A percentile compares a stretch with the other conserved stretches of the same genome.
phyloP scores from a whole-genome alignment of 2,797 vertebrate species.

The Pipistrellus kuhlii region DNA sequence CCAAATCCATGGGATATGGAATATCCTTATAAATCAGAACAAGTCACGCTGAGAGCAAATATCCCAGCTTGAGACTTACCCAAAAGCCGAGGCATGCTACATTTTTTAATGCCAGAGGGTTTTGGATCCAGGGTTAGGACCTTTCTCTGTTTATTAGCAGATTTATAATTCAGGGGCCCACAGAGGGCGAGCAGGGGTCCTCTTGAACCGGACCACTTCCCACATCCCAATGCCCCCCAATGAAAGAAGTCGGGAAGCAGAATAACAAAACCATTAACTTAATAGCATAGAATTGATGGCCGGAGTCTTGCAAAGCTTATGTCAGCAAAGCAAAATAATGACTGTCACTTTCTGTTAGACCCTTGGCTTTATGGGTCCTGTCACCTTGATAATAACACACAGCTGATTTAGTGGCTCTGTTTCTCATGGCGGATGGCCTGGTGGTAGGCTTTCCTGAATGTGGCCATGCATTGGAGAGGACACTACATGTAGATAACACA shows the following conservation, averaged over 20 bases:
- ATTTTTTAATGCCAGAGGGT: conserved; percentile 22
- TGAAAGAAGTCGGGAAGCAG: neutral
- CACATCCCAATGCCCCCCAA: neutral
- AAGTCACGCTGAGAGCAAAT: conserved; percentile 21
- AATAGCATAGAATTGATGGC: conserved; percentile 48
- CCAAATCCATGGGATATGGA: conserved; percentile 17
- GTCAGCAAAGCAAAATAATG: conserved; percentile 69
- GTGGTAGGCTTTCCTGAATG: neutral
- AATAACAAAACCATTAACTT: conserved; percentile 54
- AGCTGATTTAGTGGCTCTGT: conserved; percentile 46
- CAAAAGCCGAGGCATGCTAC: conserved; percentile 23
- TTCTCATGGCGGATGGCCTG: conserved; percentile 49
- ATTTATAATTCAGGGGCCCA: conserved; percentile 45
- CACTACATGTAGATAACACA: neutral
- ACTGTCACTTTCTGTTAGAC: conserved; percentile 67
- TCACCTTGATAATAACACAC: conserved; percentile 59
- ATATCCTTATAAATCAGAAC: conserved; percentile 63
- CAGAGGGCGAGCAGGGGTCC: neutral
- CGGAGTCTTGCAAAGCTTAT: conserved; percentile 52
- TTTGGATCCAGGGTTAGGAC: conserved; percentile 11
- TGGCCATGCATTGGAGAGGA: neutral
- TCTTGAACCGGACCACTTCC: neutral
- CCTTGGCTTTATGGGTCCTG: conserved; percentile 33
- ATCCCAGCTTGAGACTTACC: conserved; percentile 2
- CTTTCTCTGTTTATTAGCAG: conserved; percentile 17